A percentile compares a stretch with the other conserved stretches of the same genome.
phyloP scores from a whole-genome alignment of 2,888 invertebrate species.

The Nephrocerus scutellatus region DNA sequence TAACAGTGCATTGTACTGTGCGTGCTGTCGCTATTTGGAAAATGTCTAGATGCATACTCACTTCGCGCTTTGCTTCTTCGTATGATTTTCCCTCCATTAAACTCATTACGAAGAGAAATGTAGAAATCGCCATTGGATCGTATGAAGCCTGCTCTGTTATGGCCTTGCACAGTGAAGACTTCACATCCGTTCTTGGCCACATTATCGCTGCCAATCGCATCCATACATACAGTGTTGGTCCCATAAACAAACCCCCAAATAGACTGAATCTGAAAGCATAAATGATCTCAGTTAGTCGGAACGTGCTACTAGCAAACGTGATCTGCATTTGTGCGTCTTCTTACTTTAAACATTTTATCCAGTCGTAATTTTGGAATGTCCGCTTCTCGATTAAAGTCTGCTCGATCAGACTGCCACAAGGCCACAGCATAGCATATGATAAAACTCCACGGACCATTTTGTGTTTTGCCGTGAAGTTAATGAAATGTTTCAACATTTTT shows the following conservation, averaged over 20 bases:
- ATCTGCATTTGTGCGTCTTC: conserved; percentile 8
- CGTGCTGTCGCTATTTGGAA: too few relatives aligned
- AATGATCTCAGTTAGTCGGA: too few relatives aligned
- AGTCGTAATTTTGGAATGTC: conserved; percentile 50
- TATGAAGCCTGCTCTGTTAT: conserved; percentile 54
- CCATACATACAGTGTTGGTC: conserved; percentile 63
- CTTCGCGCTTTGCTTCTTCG: conserved; percentile 50
- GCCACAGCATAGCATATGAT: conserved; percentile 56
- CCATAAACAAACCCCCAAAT: conserved; percentile 60
- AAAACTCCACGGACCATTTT: conserved; percentile 54
- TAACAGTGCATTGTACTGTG: too few relatives aligned
- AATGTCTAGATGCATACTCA: conserved; percentile 36
- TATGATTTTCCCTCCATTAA: conserved; percentile 52
- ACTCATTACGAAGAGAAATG: conserved; percentile 56
- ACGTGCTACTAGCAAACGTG: too few relatives aligned
- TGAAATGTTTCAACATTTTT: conserved; percentile 44
- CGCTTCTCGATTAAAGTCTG: conserved; percentile 51
- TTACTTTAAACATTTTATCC: conserved; percentile 51
- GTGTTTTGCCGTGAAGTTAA: conserved; percentile 49
- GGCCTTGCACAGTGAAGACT: conserved; percentile 46
- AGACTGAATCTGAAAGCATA: conserved; percentile 52
- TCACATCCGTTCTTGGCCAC: conserved; percentile 46
- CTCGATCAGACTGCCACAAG: conserved; percentile 53
- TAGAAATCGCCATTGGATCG: conserved; percentile 54
- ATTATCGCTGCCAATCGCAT: conserved; percentile 54